Evolutionary conservation across 1,140 invertebrate genomes (phyloP).

Genomic region (Apis cerana): DNA sequence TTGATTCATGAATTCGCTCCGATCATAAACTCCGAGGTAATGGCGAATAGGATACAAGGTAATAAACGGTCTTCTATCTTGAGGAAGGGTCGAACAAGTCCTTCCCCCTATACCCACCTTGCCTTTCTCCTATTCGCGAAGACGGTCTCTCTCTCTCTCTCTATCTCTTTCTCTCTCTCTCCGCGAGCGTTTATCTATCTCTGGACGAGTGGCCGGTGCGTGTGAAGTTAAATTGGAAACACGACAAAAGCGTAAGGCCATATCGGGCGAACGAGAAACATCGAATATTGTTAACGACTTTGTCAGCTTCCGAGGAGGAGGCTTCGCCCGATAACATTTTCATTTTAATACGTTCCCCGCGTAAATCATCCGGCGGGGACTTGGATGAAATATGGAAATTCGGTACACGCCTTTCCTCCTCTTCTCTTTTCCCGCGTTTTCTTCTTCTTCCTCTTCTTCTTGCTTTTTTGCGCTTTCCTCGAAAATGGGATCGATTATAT

Average conservation of each 20-base stretch:
- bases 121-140: not conserved
- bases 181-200: conserved; percentile 22
- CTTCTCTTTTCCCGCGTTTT: not conserved
- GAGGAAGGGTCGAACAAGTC: conserved; percentile 26
- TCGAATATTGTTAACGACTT: conserved; percentile 38
- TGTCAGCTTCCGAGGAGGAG: not conserved
- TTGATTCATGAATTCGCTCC: conserved; percentile 49
- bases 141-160: not conserved
- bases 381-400: conserved; percentile 37
- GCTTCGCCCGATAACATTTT: conserved; percentile 24
- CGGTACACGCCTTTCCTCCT: too few species aligned
- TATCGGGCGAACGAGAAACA: not conserved
- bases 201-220: not conserved
- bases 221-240: conserved; percentile 30
- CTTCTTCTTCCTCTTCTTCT: not conserved
- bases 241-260: conserved; percentile 17
- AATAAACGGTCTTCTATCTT: conserved; percentile 48
- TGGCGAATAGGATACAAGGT: conserved; percentile 50
- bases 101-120: not conserved
- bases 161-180: too few species aligned
- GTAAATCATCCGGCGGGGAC: conserved; percentile 1
- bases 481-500: too few species aligned
- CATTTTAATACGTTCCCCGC: conserved; percentile 39
- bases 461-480: not conserved
- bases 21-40: conserved; percentile 51